Percentiles rank a stretch among this genome's conserved stretches.
These are phyloP conservation scores for Hipposideros larvatus DNA, from an alignment of 2,797 vertebrate species.

Conservation along the genomic window DNA sequence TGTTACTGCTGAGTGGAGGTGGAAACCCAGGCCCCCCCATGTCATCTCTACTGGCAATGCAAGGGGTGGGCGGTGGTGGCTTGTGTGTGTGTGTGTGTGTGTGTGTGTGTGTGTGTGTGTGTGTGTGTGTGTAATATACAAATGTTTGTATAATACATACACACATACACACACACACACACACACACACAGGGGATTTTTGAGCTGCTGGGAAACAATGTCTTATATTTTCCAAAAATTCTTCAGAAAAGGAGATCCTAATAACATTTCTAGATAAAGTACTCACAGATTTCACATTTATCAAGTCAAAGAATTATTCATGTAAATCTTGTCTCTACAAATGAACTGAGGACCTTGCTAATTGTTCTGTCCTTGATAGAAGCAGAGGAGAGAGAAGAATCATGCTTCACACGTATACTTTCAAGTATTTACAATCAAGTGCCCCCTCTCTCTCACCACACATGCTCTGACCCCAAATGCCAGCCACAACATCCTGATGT, in stretches of 20 bases:
- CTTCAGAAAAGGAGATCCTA: not conserved
- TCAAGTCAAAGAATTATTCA: not conserved
- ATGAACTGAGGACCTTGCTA: not conserved
- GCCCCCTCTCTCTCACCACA: not conserved
- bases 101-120: too few relatives aligned
- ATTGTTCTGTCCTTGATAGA: not conserved
- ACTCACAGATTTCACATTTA: conserved; percentile 4
- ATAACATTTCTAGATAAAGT: not conserved
- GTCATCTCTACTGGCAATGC: not conserved
- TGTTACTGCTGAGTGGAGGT: not conserved
- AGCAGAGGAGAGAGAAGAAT: not conserved
- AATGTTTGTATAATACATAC: not conserved
- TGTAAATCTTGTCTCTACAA: not conserved
- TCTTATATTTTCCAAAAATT: not conserved
- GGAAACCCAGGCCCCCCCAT: not conserved
- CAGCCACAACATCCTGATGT: not conserved
- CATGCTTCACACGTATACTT: not conserved
- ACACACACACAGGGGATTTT: not conserved
- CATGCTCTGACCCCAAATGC: not conserved
- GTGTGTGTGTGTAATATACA: not conserved
- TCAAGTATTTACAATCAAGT: not conserved
- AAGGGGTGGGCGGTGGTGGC: fast-evolving
- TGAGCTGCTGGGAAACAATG: not conserved
- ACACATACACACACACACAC: too few relatives aligned
- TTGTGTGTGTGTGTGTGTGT: not conserved